These are phyloP conservation scores for Microctonus hyperodae DNA, from an alignment of 2,888 invertebrate genomes.

Conservation along the genomic window DNA sequence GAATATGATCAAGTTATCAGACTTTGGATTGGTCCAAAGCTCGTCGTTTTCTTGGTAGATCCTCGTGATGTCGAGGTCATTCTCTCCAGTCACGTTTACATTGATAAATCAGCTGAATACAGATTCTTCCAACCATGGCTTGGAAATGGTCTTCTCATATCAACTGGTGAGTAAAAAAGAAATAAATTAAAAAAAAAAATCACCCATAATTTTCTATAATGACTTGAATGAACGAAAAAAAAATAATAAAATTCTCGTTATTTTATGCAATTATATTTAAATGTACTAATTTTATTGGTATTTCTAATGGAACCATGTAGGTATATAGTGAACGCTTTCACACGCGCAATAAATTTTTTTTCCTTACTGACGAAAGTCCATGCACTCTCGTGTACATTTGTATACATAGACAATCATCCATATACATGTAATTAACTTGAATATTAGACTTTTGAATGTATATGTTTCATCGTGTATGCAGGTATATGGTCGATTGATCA, in stretches of 20 bases:
- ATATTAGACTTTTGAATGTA: not conserved
- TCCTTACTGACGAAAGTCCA: not conserved
- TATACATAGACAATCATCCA: not conserved
- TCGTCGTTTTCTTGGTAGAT: constrained; percentile 76
- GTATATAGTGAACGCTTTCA: not conserved
- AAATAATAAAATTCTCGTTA: not conserved
- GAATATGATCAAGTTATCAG: constrained; percentile 70
- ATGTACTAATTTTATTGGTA: not conserved
- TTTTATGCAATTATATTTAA: not conserved
- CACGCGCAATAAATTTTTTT: not conserved
- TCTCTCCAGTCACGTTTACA: constrained; percentile 80
- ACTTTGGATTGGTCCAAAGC: constrained; percentile 80
- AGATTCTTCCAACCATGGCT: constrained; percentile 85
- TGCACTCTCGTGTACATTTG: not conserved
- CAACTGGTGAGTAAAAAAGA: constrained; percentile 69
- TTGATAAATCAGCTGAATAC: constrained; percentile 82
- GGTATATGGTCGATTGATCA: not conserved
- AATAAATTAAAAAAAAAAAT: not conserved
- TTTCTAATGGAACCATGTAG: not conserved
- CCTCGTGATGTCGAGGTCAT: constrained; percentile 81
- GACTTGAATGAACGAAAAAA: not conserved
- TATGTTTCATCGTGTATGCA: not conserved
- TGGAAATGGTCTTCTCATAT: constrained; percentile 82
- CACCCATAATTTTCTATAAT: not conserved
- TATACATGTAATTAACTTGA: not conserved